Evolutionary conservation across 2,888 invertebrate species (phyloP).

Genomic region (Drosophila setosimentum): DNA sequence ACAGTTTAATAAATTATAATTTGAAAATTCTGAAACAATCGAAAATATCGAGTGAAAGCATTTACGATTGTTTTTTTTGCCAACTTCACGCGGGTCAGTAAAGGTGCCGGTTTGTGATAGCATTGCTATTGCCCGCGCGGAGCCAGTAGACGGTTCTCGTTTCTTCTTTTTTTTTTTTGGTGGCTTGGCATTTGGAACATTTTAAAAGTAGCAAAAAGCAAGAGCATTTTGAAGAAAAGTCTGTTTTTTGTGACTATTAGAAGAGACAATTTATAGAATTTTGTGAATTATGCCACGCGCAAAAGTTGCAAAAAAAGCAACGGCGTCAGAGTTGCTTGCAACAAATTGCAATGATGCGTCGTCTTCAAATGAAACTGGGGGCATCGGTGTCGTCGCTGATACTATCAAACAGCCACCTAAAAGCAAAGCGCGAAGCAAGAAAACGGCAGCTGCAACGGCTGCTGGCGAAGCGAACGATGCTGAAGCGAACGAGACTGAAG

Average conservation of each 20-base stretch:
- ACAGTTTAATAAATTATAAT: neutral
- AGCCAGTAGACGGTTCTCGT: slow-evolving; percentile 17
- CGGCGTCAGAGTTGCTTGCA: slow-evolving; percentile 29
- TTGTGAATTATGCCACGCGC: slow-evolving; percentile 67
- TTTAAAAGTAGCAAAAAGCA: slow-evolving; percentile 6
- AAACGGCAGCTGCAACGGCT: slow-evolving; percentile 24
- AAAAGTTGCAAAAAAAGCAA: slow-evolving; percentile 58
- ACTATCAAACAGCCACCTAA: slow-evolving; percentile 41
- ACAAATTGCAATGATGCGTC: slow-evolving; percentile 48
- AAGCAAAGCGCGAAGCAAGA: slow-evolving; percentile 62
- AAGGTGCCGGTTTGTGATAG: slow-evolving; percentile 39
- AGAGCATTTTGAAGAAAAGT: neutral
- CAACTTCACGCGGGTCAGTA: slow-evolving; percentile 31
- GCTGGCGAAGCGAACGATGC: slow-evolving; percentile 6
- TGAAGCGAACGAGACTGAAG: slow-evolving; percentile 5
- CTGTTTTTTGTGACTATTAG: neutral
- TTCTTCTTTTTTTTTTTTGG: neutral
- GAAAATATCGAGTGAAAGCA: slow-evolving; percentile 18
- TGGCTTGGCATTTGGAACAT: neutral
- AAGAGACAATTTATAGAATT: neutral
- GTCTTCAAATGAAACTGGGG: slow-evolving; percentile 11
- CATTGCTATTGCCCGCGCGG: slow-evolving; percentile 56
- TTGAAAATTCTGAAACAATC: slow-evolving; percentile 6
- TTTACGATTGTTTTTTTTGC: slow-evolving; percentile 13
- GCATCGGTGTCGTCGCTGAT: slow-evolving; percentile 17